Evolutionary conservation across 2,888 invertebrate genomes (phyloP).

Genomic region (Xiphydria camelus): DNA sequence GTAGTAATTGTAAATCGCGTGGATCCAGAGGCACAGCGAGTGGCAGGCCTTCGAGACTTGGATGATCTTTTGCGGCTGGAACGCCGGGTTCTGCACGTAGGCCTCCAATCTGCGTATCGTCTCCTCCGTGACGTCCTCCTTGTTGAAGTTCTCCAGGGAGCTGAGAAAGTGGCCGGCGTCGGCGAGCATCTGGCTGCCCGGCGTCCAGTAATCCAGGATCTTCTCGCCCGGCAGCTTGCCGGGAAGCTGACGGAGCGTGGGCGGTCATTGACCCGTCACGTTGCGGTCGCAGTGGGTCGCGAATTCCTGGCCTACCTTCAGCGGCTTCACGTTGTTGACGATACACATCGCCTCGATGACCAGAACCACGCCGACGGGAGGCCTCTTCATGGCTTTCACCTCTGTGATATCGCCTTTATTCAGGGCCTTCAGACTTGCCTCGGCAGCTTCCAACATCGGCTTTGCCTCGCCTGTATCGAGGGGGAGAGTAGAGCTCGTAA

Average conservation of each 20-base stretch:
- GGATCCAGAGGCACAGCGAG: slow-evolving; percentile 86
- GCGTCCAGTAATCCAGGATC: slow-evolving; percentile 87
- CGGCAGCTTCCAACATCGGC: slow-evolving; percentile 84
- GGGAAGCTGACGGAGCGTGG: slow-evolving; percentile 62
- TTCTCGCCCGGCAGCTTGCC: slow-evolving; percentile 76
- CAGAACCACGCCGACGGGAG: slow-evolving; percentile 80
- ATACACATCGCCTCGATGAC: slow-evolving; percentile 86
- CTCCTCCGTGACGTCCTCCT: slow-evolving; percentile 79
- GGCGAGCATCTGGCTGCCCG: slow-evolving; percentile 78
- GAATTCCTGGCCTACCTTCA: slow-evolving; percentile 69
- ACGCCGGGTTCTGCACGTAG: slow-evolving; percentile 77
- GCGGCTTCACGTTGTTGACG: slow-evolving; percentile 76
- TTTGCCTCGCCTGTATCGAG: slow-evolving; percentile 75
- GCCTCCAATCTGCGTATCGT: slow-evolving; percentile 81
- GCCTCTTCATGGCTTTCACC: slow-evolving; percentile 92
- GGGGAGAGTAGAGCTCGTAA: too few species aligned
- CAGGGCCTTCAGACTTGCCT: slow-evolving; percentile 84
- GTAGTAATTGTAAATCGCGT: slow-evolving; percentile 92
- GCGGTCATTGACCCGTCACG: background rate
- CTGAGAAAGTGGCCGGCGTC: slow-evolving; percentile 84
- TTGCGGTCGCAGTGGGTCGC: background rate
- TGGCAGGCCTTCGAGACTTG: slow-evolving; percentile 79
- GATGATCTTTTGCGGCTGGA: slow-evolving; percentile 71
- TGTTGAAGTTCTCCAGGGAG: slow-evolving; percentile 83
- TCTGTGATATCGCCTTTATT: slow-evolving; percentile 89